Evolutionary conservation across 1,140 invertebrate genomes (phyloP).

Genomic region (Frieseomelitta varia): DNA sequence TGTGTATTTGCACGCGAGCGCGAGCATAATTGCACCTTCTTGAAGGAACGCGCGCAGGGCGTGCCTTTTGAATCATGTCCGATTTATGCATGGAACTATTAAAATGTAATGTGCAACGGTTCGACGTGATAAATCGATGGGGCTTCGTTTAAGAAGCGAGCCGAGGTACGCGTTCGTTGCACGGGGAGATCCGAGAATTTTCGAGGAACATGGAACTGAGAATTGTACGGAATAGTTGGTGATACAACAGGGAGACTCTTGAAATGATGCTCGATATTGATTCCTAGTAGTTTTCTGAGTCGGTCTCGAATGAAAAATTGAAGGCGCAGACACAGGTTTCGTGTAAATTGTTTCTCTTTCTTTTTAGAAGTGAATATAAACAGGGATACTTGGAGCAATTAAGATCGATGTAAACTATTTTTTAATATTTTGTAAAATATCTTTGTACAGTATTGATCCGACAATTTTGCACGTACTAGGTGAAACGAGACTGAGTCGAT

Average conservation of each 20-base stretch:
- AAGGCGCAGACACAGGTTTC: no score
- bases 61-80: conserved; percentile 47
- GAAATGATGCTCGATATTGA: not conserved
- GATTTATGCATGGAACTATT: conserved; percentile 35
- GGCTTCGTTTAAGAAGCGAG: not conserved
- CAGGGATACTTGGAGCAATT: no score
- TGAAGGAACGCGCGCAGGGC: conserved; percentile 15
- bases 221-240: no score
- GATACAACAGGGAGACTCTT: not conserved
- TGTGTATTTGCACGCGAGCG: conserved; percentile 38
- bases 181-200: not conserved
- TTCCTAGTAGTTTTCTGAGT: not conserved
- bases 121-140: conserved; percentile 27
- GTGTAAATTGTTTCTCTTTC: no score
- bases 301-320: not conserved
- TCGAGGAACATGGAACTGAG: no score
- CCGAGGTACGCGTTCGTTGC: not conserved
- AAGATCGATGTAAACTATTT: no score
- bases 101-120: conserved; percentile 39
- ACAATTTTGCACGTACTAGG: no score
- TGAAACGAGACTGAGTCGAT: no score
- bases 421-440: no score
- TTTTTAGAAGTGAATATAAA: no score
- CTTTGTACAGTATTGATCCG: no score
- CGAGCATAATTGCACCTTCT: conserved; percentile 33